Conservation (phyloP, 2,113 vertebrate species). For the Lophotis ruficrista region DNA sequence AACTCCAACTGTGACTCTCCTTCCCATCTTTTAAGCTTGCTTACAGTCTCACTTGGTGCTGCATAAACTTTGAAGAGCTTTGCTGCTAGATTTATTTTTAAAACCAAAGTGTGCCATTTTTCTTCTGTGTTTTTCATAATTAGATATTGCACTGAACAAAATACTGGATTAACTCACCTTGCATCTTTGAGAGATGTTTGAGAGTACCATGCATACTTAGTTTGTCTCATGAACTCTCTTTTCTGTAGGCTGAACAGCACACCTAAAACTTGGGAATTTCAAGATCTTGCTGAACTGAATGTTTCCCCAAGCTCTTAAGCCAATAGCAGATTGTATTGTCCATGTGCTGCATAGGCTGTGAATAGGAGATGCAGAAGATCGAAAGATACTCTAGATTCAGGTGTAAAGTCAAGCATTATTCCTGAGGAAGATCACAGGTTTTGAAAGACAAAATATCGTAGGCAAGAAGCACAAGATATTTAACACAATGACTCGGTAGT, state of each 20-base stretch:
- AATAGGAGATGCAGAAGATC: not conserved
- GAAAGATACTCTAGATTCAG: not conserved
- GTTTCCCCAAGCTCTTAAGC: not conserved
- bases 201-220: not conserved
- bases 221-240: not conserved
- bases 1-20: not conserved
- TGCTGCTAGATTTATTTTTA: not conserved
- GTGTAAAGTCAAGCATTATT: not conserved
- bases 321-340: not conserved
- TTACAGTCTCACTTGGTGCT: not conserved
- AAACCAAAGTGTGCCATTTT: not conserved
- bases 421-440: not conserved
- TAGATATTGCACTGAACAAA: not conserved
- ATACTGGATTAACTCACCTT: not conserved
- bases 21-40: not conserved
- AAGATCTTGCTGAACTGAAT: not conserved
- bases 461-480: not conserved
- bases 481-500: not conserved
- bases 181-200: not conserved
- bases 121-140: not conserved
- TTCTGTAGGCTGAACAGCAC: not conserved
- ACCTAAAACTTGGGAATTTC: not conserved
- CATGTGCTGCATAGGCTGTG: not conserved
- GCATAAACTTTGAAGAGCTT: slow-evolving; percentile 3
- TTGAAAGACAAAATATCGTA: not conserved